Evolutionary conservation across 1,140 invertebrate genomes (phyloP).

Genomic region (Meteorus sp.): DNA sequence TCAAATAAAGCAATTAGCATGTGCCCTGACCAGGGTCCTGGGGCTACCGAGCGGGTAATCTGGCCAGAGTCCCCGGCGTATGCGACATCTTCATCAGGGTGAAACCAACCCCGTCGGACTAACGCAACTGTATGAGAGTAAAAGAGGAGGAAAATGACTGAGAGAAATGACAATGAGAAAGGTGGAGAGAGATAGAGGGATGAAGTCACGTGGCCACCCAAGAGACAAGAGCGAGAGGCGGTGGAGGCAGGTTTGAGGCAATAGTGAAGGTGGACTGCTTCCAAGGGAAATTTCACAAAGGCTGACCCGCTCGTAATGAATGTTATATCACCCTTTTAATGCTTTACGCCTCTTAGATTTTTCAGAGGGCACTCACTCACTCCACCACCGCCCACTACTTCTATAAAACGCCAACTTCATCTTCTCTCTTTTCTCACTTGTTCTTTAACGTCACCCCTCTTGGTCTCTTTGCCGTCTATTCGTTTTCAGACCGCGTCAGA

Average conservation of each 20-base stretch:
- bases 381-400: constrained; percentile 18
- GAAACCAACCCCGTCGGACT: constrained; percentile 7
- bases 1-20: constrained; percentile 63
- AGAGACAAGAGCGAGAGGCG: not conserved
- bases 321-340: constrained; percentile 62
- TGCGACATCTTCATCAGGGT: constrained; percentile 60
- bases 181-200: too few species aligned
- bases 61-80: constrained; percentile 54
- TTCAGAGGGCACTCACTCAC: constrained; percentile 48
- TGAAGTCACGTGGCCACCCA: constrained; percentile 25
- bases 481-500: constrained; percentile 34
- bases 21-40: constrained; percentile 53
- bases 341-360: constrained; percentile 61
- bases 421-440: constrained; percentile 23
- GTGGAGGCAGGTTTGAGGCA: constrained; percentile 12
- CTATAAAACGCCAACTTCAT: constrained; percentile 26
- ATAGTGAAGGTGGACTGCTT: constrained; percentile 31
- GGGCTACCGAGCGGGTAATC: constrained; percentile 52
- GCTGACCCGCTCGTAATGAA: constrained; percentile 58
- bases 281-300: constrained; percentile 57
- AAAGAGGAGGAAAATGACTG: too few species aligned
- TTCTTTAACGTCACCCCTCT: constrained; percentile 20
- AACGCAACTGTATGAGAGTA: too few species aligned
- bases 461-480: constrained; percentile 35
- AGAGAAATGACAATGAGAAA: too few species aligned